These are phyloP conservation scores for Caenorhabditis auriculariae DNA, from an alignment of 2,888 invertebrate species.

Conservation along the genomic window DNA sequence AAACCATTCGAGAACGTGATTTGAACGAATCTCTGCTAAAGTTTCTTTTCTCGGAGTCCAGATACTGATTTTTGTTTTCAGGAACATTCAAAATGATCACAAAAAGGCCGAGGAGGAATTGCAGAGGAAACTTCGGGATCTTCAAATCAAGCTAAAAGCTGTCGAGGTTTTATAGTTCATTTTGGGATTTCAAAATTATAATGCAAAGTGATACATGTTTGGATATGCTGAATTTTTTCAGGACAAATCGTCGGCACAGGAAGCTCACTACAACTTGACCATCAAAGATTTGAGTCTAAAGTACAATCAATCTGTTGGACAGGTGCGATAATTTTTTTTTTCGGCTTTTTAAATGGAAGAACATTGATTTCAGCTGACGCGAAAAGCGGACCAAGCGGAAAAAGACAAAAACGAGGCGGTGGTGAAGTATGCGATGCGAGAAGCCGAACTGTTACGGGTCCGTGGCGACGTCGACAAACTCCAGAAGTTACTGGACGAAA, in stretches of 20 bases:
- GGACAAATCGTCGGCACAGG: constrained; percentile 48
- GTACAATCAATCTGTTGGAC: constrained; percentile 34
- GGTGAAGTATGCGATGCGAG: constrained; percentile 56
- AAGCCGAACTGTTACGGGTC: constrained; percentile 51
- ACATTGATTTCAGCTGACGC: constrained; percentile 36
- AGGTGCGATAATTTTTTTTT: constrained; percentile 24
- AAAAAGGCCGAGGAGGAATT: constrained; percentile 33
- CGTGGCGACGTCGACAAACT: constrained; percentile 29
- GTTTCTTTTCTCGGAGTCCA: constrained; percentile 3
- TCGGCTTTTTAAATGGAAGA: not conserved
- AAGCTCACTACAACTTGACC: constrained; percentile 44
- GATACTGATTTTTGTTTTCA: constrained; percentile 4
- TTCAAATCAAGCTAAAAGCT: constrained; percentile 47
- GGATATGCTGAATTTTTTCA: constrained; percentile 1
- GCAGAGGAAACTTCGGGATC: constrained; percentile 30
- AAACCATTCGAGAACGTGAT: constrained; percentile 42
- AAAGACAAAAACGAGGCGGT: constrained; percentile 56
- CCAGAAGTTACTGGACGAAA: constrained; percentile 16
- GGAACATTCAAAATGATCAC: constrained; percentile 28
- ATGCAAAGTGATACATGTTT: not conserved
- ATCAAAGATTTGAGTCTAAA: constrained; percentile 36
- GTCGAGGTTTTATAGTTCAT: constrained; percentile 13
- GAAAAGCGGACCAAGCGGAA: constrained; percentile 41
- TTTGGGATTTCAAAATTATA: too few species aligned
- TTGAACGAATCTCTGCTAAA: constrained; percentile 36